Percentiles rank a stretch among this genome's conserved stretches.
Conservation (phyloP, 2,797 vertebrate species). For the Heteromormyrus szaboi region DNA sequence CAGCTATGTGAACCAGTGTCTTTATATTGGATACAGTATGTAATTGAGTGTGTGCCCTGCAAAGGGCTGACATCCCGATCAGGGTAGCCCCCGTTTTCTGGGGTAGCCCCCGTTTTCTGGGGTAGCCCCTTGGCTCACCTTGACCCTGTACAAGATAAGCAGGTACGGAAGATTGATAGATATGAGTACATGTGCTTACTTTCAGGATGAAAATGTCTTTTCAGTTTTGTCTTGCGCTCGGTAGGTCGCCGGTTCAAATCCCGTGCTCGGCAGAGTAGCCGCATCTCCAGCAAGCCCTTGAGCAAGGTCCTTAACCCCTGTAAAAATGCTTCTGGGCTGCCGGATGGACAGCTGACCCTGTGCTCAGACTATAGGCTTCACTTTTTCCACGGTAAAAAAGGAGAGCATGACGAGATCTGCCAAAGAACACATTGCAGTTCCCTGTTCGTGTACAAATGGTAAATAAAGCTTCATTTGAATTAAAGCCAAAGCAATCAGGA, state of each 20-base stretch:
- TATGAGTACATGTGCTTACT: background rate
- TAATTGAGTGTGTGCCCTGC: background rate
- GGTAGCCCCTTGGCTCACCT: background rate
- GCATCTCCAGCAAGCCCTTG: background rate
- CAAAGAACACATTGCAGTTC: background rate
- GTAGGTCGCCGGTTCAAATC: background rate
- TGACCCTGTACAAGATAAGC: background rate
- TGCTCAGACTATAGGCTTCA: background rate
- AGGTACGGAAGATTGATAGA: background rate
- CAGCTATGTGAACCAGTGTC: background rate
- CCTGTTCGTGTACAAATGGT: background rate
- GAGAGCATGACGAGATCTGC: background rate
- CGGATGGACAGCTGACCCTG: background rate
- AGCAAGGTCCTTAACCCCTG: constrained; percentile 2
- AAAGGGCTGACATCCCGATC: background rate
- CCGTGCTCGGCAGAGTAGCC: background rate
- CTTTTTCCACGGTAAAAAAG: background rate
- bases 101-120: background rate
- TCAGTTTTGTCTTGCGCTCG: background rate
- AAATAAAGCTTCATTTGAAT: background rate
- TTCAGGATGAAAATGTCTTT: background rate
- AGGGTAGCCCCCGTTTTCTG: background rate
- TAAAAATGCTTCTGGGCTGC: background rate
- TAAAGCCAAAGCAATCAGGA: background rate
- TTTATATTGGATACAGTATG: background rate